Conservation (phyloP, 2,113 vertebrate species). For the Platichthys flesus region DNA sequence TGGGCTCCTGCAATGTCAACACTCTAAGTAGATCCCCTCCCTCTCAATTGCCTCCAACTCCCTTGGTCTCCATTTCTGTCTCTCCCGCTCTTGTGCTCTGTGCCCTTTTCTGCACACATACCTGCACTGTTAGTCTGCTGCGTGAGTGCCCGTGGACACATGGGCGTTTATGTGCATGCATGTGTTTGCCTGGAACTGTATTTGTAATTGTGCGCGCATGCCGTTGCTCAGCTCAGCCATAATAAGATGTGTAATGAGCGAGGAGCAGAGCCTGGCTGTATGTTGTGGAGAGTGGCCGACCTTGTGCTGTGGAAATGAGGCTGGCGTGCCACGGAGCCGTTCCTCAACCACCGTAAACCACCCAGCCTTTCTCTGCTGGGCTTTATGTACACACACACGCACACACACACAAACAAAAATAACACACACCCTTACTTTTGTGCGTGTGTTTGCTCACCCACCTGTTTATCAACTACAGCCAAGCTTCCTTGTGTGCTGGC, state of each 20-base stretch:
- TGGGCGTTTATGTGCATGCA: conserved; percentile 17
- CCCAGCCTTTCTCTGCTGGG: conserved; percentile 37
- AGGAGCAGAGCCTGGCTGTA: conserved; percentile 30
- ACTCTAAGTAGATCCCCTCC: conserved; percentile 74
- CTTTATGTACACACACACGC: conserved; percentile 28
- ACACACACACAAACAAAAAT: background rate
- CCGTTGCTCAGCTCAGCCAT: conserved; percentile 29
- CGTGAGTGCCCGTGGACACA: conserved; percentile 15
- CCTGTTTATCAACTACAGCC: conserved; percentile 59
- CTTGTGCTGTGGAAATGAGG: conserved; percentile 61
- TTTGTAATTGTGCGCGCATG: conserved; percentile 20
- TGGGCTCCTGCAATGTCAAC: conserved; percentile 75
- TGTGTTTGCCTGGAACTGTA: conserved; percentile 11
- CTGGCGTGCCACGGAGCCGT: conserved; percentile 20
- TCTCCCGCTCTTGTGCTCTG: conserved; percentile 23
- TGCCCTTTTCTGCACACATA: conserved; percentile 41
- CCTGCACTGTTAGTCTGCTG: conserved; percentile 27
- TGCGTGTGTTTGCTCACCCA: conserved; percentile 37
- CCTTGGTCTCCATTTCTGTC: conserved; percentile 53
- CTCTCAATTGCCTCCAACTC: conserved; percentile 60
- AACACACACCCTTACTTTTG: conserved; percentile 1
- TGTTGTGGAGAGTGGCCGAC: conserved; percentile 40
- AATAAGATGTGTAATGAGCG: conserved; percentile 46
- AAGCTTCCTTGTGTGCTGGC: conserved; percentile 21
- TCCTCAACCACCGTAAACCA: conserved; percentile 23